Conservation (phyloP, 2,113 vertebrate species). For the Plecotus auritus region DNA sequence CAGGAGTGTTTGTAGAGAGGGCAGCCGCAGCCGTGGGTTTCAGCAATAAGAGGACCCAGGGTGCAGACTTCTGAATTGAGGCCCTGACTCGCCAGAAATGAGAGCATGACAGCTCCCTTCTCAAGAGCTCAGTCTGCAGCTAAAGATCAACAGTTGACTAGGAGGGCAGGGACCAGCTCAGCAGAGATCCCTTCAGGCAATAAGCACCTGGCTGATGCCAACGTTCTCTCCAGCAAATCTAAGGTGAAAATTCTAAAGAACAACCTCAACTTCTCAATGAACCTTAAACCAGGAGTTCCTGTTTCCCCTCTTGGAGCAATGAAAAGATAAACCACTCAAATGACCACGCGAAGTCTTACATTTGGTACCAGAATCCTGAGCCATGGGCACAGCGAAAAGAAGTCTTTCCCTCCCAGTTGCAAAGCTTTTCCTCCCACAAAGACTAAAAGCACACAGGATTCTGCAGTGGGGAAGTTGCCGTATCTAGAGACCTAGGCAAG, state of each 20-base stretch:
- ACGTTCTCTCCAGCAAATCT: conserved; percentile 3
- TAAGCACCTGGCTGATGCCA: not conserved
- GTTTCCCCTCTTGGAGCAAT: not conserved
- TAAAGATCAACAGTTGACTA: not conserved
- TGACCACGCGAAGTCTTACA: not conserved
- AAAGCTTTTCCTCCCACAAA: not conserved
- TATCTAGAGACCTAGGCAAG: not conserved
- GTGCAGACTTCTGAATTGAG: not conserved
- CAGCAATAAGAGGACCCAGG: not conserved
- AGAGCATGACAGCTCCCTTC: not conserved
- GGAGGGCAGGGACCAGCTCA: not conserved
- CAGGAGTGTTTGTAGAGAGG: not conserved
- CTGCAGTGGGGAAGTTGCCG: not conserved
- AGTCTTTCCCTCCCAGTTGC: not conserved
- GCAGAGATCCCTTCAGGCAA: not conserved
- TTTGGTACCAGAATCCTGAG: not conserved
- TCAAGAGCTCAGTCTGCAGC: not conserved
- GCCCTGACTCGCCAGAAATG: not conserved
- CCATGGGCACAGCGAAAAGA: not conserved
- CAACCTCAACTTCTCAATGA: conserved; percentile 43
- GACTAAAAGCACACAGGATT: not conserved
- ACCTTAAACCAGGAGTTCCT: conserved; percentile 13
- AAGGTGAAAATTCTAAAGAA: conserved; percentile 31
- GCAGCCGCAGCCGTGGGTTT: not conserved
- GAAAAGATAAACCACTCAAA: conserved; percentile 37